Base-by-base conservation (phyloP, 53 echinoderm and acorn worm genomes). In the Stichopus horrens region DNA sequence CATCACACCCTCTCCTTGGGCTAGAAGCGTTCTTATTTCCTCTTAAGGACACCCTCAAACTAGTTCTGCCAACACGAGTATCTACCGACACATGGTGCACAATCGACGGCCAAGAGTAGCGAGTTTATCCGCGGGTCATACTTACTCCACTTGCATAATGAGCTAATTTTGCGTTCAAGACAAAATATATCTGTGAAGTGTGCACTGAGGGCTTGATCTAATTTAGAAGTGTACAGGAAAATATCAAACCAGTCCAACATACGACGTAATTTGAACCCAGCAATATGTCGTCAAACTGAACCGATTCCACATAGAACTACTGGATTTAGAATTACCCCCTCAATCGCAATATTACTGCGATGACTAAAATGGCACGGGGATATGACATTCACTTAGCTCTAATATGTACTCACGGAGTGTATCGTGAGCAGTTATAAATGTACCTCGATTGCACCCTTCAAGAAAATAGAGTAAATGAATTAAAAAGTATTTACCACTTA, bases 61-160 rank as follows among this genome's bases (percentile, higher is more conserved):
- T 81, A 81, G 21, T 81, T 81, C 81, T 81, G 58, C 81, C n/a
- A 81, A 21, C 57, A 81, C 55, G 81, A 81, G 54, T 81, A 57
- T 81, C 81, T 54, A 58, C 81, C 81, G 81, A 81, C 81, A 81
- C 81, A 81, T 81, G 81, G n/a, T 11, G 19, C 56, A 18, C 58
- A 58, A 21, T 14, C 13, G n/a, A 7, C 81, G n/a, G 57, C 7
- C 81, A 57, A 21, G 19, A 57, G 81, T 81, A 57, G 71, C 18
- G 19, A 54, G 56, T 81, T 20, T 81, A 20, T 81, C 81, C 81
- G n/a, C 81, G 58, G 81, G 81, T 81, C 57, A 23, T 81, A 81
- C 81, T 81, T 81, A 81, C 81, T 81, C 81, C 19, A 81, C 81
- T 81, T 81, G 81, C 81, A 81, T 81, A 81, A 81, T 81, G 21